Conservation (phyloP, 2,888 invertebrate species). For the Automeris io region DNA sequence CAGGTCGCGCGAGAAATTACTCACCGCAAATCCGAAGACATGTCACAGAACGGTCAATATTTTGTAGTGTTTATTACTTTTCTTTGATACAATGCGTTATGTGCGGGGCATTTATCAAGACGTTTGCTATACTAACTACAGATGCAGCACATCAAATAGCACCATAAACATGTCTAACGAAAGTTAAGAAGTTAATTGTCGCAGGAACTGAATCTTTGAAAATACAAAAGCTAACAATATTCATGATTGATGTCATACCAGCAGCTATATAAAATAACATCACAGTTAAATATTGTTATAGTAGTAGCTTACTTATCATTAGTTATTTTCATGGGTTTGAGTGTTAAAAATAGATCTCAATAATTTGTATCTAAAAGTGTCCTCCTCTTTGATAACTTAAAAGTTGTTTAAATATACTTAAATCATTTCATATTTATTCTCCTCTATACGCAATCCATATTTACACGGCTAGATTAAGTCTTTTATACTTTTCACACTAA, state of each 20-base stretch:
- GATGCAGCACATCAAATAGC: slow-evolving; percentile 53
- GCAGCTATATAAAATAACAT: slow-evolving; percentile 7
- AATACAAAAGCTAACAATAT: slow-evolving; percentile 28
- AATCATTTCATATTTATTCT: no score
- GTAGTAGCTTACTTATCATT: no score
- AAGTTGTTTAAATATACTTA: no score
- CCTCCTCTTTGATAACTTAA: no score
- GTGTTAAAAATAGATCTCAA: no score
- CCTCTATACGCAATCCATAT: no score
- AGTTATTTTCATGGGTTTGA: no score
- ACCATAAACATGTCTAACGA: slow-evolving; percentile 40
- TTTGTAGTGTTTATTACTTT: slow-evolving; percentile 58
- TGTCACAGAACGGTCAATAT: slow-evolving; percentile 57
- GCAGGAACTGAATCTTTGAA: slow-evolving; percentile 26
- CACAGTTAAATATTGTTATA: no score
- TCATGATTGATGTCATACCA: slow-evolving; percentile 15
- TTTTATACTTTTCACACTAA: no score
- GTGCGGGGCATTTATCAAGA: slow-evolving; percentile 46
- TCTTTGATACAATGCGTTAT: slow-evolving; percentile 63
- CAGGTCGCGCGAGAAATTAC: slow-evolving; percentile 47
- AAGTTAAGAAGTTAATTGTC: slow-evolving; percentile 49
- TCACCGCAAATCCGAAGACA: slow-evolving; percentile 52
- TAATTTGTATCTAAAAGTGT: no score
- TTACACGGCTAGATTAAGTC: no score
- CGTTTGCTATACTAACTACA: slow-evolving; percentile 48